Conservation (phyloP, 2,888 invertebrate genomes). For the Apamea monoglypha region DNA sequence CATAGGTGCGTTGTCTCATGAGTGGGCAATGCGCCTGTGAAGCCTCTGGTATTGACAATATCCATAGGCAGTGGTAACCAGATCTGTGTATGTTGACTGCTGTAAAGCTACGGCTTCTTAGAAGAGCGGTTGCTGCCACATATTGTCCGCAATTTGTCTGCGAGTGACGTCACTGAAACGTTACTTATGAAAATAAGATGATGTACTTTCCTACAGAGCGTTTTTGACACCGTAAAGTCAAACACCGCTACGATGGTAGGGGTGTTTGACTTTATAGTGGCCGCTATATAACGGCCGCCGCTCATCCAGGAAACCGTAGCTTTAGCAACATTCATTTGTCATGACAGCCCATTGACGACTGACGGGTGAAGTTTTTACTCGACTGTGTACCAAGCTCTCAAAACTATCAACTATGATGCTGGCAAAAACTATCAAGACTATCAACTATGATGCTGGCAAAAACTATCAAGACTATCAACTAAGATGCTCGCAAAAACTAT, state of each 20-base stretch:
- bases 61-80: background rate
- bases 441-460: background rate
- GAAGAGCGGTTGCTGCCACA: background rate
- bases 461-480: background rate
- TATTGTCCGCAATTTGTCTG: too few relatives aligned
- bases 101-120: background rate
- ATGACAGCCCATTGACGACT: background rate
- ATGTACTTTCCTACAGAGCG: too few relatives aligned
- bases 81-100: background rate
- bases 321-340: background rate
- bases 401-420: background rate
- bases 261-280: too few relatives aligned
- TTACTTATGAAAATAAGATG: too few relatives aligned
- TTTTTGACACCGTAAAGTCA: background rate
- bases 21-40: background rate
- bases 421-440: background rate
- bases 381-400: background rate
- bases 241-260: too few relatives aligned
- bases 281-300: background rate
- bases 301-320: background rate
- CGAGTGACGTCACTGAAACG: too few relatives aligned
- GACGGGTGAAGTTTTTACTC: too few relatives aligned
- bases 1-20: background rate
- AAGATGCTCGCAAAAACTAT: background rate
- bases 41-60: background rate